Conservation (phyloP, 2,888 invertebrate genomes). For the Diarsia rubi region DNA sequence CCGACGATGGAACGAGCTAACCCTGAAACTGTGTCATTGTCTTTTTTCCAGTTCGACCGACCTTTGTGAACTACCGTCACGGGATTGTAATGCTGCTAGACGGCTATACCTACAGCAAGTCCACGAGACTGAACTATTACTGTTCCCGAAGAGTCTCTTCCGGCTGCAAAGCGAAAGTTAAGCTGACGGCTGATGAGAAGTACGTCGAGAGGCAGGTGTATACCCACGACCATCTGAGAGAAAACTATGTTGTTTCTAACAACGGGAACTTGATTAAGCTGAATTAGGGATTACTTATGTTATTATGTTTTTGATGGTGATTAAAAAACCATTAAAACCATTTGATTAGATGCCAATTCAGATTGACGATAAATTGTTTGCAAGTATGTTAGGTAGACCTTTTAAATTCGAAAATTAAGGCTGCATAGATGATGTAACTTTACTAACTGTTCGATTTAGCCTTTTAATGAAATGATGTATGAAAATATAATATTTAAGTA, state of each 20-base stretch:
- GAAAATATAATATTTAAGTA: too few relatives aligned
- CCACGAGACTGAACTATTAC: slow-evolving; percentile 62
- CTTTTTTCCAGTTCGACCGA: slow-evolving; percentile 46
- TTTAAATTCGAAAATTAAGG: neutral
- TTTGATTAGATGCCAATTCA: neutral
- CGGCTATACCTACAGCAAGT: slow-evolving; percentile 67
- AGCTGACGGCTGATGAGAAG: slow-evolving; percentile 58
- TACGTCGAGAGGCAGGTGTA: slow-evolving; percentile 45
- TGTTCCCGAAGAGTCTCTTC: slow-evolving; percentile 63
- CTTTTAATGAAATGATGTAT: too few relatives aligned
- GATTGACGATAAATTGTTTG: neutral
- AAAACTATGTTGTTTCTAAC: slow-evolving; percentile 49
- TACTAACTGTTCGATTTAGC: neutral
- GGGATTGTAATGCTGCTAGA: slow-evolving; percentile 64
- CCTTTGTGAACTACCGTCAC: slow-evolving; percentile 55
- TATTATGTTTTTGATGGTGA: neutral
- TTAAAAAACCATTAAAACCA: neutral
- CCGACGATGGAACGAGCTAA: too few relatives aligned
- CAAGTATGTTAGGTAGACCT: neutral
- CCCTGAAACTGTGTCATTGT: neutral
- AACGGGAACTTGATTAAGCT: slow-evolving; percentile 56
- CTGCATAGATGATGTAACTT: neutral
- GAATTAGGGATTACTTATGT: slow-evolving; percentile 1
- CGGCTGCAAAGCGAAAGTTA: slow-evolving; percentile 66
- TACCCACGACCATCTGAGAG: slow-evolving; percentile 51